Conservation (phyloP, 2,888 invertebrate genomes). For the Hedychridium roseum region DNA sequence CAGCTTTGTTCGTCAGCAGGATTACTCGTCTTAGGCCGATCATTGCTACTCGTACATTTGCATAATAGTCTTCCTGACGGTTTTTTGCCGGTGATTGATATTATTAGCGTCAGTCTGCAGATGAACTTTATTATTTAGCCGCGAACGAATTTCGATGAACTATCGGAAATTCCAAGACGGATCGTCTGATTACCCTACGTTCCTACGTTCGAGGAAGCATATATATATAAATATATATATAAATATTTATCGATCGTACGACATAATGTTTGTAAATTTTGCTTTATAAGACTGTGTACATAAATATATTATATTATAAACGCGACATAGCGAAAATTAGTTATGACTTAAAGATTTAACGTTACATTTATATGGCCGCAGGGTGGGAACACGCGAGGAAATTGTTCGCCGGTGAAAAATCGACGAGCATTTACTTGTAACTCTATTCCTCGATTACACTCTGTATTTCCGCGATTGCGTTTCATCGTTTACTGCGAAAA, state of each 20-base stretch:
- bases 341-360: constrained; percentile 31
- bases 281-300: constrained; percentile 65
- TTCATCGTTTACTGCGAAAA: too few species aligned
- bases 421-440: background rate
- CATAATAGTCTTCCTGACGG: too few species aligned
- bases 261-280: constrained; percentile 64
- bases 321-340: constrained; percentile 50
- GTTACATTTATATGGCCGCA: constrained; percentile 30
- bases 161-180: too few species aligned
- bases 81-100: too few species aligned
- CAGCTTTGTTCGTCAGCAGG: too few species aligned
- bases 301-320: constrained; percentile 54
- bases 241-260: constrained; percentile 51
- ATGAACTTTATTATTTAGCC: too few species aligned
- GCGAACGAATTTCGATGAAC: too few species aligned
- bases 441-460: constrained; percentile 2
- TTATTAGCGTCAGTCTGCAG: too few species aligned
- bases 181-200: too few species aligned
- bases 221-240: background rate
- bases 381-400: constrained; percentile 13
- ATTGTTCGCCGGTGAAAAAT: background rate
- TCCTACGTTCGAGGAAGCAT: too few species aligned
- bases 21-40: too few species aligned
- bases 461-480: constrained; percentile 10
- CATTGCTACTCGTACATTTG: too few species aligned